A percentile compares a stretch with the other conserved stretches of the same genome.
These are phyloP conservation scores for Corvus cornix DNA, from an alignment of 2,113 vertebrate species.

Conservation along the genomic window DNA sequence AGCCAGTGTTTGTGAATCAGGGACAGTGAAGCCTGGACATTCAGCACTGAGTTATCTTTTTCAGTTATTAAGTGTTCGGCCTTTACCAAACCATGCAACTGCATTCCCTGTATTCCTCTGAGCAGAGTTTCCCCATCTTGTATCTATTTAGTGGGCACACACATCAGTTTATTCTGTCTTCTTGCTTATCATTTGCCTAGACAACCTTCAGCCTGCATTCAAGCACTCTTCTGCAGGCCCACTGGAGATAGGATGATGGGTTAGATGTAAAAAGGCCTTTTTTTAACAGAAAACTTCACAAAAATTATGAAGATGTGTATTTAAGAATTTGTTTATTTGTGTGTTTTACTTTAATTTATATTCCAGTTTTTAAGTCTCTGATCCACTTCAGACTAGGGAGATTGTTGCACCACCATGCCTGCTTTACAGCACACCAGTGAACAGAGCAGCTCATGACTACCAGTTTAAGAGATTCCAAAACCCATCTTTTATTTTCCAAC, in stretches of 20 bases:
- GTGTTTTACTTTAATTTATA: background rate
- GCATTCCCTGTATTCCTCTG: background rate
- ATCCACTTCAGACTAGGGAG: background rate
- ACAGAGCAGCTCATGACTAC: background rate
- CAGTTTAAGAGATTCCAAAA: background rate
- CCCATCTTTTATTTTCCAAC: background rate
- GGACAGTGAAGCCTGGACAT: background rate
- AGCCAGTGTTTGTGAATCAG: background rate
- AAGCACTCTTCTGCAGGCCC: background rate
- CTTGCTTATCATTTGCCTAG: background rate
- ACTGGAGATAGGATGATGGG: background rate
- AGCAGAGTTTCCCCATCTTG: background rate
- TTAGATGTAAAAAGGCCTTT: background rate
- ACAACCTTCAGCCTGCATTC: background rate
- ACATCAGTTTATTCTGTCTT: background rate
- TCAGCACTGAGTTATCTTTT: background rate
- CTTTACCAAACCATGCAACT: background rate
- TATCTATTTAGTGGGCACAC: background rate
- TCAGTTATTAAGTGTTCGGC: background rate
- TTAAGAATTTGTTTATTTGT: background rate
- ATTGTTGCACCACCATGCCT: background rate
- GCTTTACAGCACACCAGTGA: background rate
- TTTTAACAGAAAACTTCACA: background rate
- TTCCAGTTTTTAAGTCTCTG: background rate
- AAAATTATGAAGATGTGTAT: background rate